Evolutionary conservation across 2,888 invertebrate species (phyloP).

Genomic region (Cantharis rustica): DNA sequence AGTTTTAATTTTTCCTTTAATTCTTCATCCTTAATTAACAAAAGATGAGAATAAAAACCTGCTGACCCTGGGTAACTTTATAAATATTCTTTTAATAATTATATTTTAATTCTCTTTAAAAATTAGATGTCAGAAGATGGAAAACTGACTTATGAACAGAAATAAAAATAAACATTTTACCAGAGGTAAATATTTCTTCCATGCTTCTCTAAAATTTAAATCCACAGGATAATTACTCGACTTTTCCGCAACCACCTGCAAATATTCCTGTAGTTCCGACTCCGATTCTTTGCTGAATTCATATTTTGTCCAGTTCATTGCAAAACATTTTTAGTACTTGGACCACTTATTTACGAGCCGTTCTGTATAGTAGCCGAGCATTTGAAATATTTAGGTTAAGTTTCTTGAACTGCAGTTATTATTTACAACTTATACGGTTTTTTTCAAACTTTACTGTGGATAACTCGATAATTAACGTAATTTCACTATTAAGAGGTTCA

Average conservation of each 20-base stretch:
- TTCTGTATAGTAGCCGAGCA: background rate
- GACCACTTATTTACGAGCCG: background rate
- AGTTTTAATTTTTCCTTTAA: background rate
- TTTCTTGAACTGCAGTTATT: background rate
- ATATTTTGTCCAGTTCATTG: slow-evolving; percentile 25
- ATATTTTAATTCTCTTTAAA: too few species aligned
- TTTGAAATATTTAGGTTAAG: background rate
- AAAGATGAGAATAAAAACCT: too few species aligned
- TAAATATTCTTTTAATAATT: too few species aligned
- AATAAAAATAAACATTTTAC: slow-evolving; percentile 6
- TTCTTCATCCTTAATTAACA: slow-evolving; percentile 14
- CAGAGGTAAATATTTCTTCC: slow-evolving; percentile 16
- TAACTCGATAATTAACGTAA: background rate
- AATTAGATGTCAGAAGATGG: too few species aligned
- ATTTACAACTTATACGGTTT: background rate
- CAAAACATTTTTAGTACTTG: background rate
- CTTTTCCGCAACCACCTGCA: slow-evolving; percentile 17
- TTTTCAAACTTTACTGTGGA: background rate
- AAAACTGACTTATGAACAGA: too few species aligned
- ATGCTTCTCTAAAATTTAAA: background rate
- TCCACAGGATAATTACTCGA: background rate
- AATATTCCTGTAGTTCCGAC: slow-evolving; percentile 23
- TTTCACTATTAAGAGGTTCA: background rate
- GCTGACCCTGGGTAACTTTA: too few species aligned
- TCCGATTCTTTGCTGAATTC: slow-evolving; percentile 27